A percentile compares a stretch with the other conserved stretches of the same genome.
These are phyloP conservation scores for Pheosia tremula DNA, from an alignment of 2,888 invertebrate species.

Conservation along the genomic window DNA sequence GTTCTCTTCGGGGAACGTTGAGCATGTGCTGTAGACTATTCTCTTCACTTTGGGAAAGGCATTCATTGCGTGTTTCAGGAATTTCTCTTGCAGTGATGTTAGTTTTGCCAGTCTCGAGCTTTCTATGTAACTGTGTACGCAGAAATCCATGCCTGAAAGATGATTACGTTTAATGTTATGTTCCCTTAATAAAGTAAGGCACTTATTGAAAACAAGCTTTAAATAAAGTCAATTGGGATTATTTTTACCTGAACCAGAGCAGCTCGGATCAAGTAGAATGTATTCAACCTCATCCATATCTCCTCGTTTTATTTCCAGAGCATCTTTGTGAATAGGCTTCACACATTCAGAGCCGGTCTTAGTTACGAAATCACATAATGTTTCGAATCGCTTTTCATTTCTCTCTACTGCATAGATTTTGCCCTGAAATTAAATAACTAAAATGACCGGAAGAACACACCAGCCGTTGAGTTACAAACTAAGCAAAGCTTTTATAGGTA, in stretches of 20 bases:
- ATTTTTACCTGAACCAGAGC: conserved; percentile 94
- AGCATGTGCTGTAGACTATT: conserved; percentile 98
- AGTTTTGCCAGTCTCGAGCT: conserved; percentile 86
- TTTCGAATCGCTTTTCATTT: conserved; percentile 86
- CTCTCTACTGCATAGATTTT: conserved; percentile 93
- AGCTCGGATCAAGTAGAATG: conserved; percentile 98
- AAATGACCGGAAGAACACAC: too few relatives aligned
- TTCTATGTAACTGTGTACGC: conserved; percentile 74
- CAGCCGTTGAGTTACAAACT: too few relatives aligned
- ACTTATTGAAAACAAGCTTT: not conserved
- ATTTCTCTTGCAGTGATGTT: conserved; percentile 91
- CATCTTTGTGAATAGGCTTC: conserved; percentile 88
- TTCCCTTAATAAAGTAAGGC: not conserved
- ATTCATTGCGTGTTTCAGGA: conserved; percentile 93
- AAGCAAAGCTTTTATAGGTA: too few relatives aligned
- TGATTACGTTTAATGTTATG: too few relatives aligned
- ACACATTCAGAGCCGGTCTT: conserved; percentile 88
- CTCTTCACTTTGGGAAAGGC: conserved; percentile 92
- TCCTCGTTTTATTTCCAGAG: conserved; percentile 85
- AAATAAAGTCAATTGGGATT: not conserved
- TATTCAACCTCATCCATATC: conserved; percentile 91
- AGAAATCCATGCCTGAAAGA: conserved; percentile 69
- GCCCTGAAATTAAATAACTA: conserved; percentile 74
- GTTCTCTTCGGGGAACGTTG: conserved; percentile 95
- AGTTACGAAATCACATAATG: conserved; percentile 86